Percentiles rank a stretch among this genome's conserved stretches.
Evolutionary conservation across 2,888 invertebrate genomes (phyloP).

Genomic region (Drosophila siamana): DNA sequence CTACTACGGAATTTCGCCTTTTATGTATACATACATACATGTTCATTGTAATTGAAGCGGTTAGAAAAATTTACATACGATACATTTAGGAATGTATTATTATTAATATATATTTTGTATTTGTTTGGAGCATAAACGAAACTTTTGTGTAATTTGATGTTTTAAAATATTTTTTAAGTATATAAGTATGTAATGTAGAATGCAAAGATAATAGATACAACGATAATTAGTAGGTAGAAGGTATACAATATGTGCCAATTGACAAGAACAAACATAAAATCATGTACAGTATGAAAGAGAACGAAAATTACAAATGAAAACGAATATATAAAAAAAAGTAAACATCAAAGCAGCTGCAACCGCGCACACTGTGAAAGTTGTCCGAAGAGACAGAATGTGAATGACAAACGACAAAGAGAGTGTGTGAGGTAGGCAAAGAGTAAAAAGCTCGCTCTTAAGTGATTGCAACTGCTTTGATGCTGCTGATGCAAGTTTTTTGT

Average conservation of each 20-base stretch:
- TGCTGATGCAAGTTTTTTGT: conserved; percentile 68
- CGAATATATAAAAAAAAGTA: conserved; percentile 42
- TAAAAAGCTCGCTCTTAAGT: conserved; percentile 19
- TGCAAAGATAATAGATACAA: conserved; percentile 74
- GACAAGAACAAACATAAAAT: conserved; percentile 70
- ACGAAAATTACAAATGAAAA: conserved; percentile 69
- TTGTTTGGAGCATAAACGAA: conserved; percentile 42
- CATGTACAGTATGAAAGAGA: conserved; percentile 65
- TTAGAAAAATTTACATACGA: conserved; percentile 73
- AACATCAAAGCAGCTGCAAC: conserved; percentile 54
- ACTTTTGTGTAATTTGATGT: conserved; percentile 38
- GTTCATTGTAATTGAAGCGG: conserved; percentile 64
- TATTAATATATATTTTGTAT: not conserved
- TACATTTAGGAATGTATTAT: conserved; percentile 57
- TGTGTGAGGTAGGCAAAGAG: conserved; percentile 6
- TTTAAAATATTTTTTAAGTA: conserved; percentile 15
- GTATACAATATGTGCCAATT: conserved; percentile 66
- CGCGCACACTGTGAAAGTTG: conserved; percentile 16
- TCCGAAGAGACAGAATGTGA: conserved; percentile 15
- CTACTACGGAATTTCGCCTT: conserved; percentile 64
- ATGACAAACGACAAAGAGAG: conserved; percentile 5
- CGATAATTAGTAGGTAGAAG: conserved; percentile 69
- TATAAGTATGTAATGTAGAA: conserved; percentile 45
- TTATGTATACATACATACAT: conserved; percentile 39
- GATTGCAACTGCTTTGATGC: conserved; percentile 56